Conservation (phyloP, 2,113 vertebrate species). For the Rissa tridactyla region DNA sequence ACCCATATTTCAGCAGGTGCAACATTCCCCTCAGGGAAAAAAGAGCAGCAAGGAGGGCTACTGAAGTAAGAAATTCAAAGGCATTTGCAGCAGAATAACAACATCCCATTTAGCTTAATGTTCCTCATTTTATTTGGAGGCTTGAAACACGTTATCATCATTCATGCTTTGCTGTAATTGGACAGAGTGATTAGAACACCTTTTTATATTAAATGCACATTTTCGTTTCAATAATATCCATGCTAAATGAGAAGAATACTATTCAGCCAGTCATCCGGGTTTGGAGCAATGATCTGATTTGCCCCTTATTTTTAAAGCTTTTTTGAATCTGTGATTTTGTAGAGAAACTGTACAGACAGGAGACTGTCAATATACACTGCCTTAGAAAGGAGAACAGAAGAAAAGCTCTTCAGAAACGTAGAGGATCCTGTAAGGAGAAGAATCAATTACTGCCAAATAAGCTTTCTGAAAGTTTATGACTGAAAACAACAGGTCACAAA, state of each 20-base stretch:
- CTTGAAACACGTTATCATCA: not conserved
- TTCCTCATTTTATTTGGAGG: not conserved
- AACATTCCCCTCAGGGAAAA: not conserved
- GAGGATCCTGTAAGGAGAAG: not conserved
- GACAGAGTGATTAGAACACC: slow-evolving; percentile 22
- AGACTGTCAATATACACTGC: not conserved
- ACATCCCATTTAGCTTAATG: not conserved
- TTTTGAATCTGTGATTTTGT: not conserved
- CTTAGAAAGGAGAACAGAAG: not conserved
- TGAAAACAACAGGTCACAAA: slow-evolving; percentile 6
- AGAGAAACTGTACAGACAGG: not conserved
- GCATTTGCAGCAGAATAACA: not conserved
- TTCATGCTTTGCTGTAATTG: slow-evolving; percentile 30
- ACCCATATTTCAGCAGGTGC: not conserved
- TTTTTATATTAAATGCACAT: slow-evolving; percentile 49
- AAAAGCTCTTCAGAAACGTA: not conserved
- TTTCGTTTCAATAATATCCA: slow-evolving; percentile 7
- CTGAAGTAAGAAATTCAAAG: not conserved
- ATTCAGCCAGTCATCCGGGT: not conserved
- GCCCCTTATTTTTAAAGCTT: not conserved
- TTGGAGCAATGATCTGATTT: slow-evolving; percentile 4
- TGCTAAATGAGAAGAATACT: not conserved
- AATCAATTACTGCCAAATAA: not conserved
- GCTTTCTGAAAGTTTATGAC: not conserved
- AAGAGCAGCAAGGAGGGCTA: not conserved